Evolutionary conservation across 2,797 vertebrate species (phyloP), one percentile per base, ranked within the genome.

Genomic region (Chromobotia macracanthus): DNA sequence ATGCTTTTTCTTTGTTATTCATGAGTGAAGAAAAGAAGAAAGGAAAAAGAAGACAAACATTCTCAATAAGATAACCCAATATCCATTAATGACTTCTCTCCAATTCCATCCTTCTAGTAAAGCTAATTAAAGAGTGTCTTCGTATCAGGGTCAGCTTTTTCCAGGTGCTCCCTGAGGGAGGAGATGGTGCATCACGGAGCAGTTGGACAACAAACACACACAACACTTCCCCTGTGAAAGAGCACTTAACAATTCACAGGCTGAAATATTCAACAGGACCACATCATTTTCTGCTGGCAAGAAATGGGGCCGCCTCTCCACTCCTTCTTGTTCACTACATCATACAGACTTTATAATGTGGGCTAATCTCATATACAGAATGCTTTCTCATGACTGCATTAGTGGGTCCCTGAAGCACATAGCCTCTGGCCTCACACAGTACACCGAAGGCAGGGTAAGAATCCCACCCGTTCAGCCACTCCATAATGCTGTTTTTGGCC

Each of bases 251-350:
- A 83, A 77, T 38, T 65, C 61, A 56, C 70, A n/a, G 56, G 3
- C 69, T 84, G 35, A 85, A 84, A 81, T 82, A 82, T 83, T 82
- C 61, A 85, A 56, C 63, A 77, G 73, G 55, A 13, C 55, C 21
- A 64, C 71, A 66, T 84, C 78, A 79, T 82, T 82, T 79, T 86
- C 38, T 48, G 55, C 69, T 55, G 53, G 35, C 31, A 21, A 65
- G 35, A 48, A 35, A 56, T 75, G 44, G n/a, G 7, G 23, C 50
- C 56, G 15, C 63, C 44, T 72, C 13, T 51, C 28, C 13, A 16
- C 41, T 41, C 23, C 63, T 6, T 15, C 63, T 56, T 60, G 1
- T 72, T 50, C 75, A 41, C 64, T 31, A 3, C 48, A 72, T 65
- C 69, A 74, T 63, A 60, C 67, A 65, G 76, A 74, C 71, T 73